phyloP scores from a whole-genome alignment of 2,113 vertebrate genomes.

The Nothobranchius kuhntae region DNA sequence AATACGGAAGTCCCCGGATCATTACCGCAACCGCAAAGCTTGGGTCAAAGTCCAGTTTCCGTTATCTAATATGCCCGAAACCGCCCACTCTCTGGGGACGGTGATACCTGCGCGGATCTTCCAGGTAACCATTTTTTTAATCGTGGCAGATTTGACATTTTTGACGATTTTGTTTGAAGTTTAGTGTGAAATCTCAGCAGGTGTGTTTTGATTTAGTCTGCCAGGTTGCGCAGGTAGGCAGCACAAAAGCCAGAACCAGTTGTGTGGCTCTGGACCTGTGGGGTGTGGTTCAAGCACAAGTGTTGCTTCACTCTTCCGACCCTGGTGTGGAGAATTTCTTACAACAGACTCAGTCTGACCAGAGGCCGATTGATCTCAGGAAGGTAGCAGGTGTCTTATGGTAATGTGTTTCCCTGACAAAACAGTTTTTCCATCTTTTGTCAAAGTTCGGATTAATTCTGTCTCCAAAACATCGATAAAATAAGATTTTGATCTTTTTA shows the following conservation, averaged over 20 bases:
- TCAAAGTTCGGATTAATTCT: too few species aligned
- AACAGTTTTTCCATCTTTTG: too few species aligned
- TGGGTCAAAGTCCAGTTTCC: conserved; percentile 62
- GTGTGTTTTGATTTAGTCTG: conserved; percentile 45
- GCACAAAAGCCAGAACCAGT: conserved; percentile 62
- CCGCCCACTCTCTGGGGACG: conserved; percentile 30
- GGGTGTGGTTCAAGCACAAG: conserved; percentile 68
- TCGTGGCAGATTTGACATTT: neutral
- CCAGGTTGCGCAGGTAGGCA: conserved; percentile 14
- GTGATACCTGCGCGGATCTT: neutral
- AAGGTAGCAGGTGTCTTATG: neutral
- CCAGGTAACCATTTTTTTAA: conserved; percentile 19
- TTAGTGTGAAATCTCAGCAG: neutral
- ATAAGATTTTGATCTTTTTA: too few species aligned
- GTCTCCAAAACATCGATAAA: too few species aligned
- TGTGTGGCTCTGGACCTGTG: conserved; percentile 55
- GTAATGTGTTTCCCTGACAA: too few species aligned
- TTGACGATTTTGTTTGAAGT: neutral
- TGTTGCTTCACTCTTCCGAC: conserved; percentile 42
- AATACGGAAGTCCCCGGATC: conserved; percentile 56
- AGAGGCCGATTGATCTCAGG: neutral
- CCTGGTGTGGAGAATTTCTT: conserved; percentile 17
- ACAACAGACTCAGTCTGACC: conserved; percentile 4
- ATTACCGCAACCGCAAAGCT: neutral
- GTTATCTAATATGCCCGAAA: conserved; percentile 25